Evolutionary conservation across 2,797 vertebrate genomes (phyloP).

Genomic region (Cuniculus paca): DNA sequence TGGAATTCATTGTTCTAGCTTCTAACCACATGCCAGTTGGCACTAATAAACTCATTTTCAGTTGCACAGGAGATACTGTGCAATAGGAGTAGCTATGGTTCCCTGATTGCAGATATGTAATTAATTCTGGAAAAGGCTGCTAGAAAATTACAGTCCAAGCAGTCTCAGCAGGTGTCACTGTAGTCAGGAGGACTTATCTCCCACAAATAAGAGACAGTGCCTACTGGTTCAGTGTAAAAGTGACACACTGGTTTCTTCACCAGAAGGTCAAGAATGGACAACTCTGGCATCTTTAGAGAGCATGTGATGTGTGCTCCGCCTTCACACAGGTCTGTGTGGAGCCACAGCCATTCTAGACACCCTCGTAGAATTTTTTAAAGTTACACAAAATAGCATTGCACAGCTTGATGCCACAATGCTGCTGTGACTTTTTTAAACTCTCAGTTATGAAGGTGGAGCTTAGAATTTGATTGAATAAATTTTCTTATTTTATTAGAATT

Average conservation of each 20-base stretch:
- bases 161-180: slow-evolving; percentile 85
- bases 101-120: slow-evolving; percentile 81
- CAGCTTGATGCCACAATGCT: background rate
- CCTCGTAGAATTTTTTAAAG: background rate
- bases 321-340: background rate
- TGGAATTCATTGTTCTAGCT: slow-evolving; percentile 24
- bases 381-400: background rate
- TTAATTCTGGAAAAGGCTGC: slow-evolving; percentile 83
- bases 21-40: slow-evolving; percentile 74
- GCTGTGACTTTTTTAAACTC: slow-evolving; percentile 56
- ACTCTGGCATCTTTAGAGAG: background rate
- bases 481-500: background rate
- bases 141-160: slow-evolving; percentile 79
- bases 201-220: background rate
- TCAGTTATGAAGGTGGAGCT: slow-evolving; percentile 58
- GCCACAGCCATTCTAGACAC: background rate
- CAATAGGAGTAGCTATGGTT: slow-evolving; percentile 78
- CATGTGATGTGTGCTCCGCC: accelerated
- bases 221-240: background rate
- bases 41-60: slow-evolving; percentile 79
- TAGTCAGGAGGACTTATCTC: slow-evolving; percentile 76
- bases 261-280: background rate
- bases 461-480: slow-evolving; percentile 57
- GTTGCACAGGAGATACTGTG: slow-evolving; percentile 75
- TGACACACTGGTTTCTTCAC: background rate